Percentiles rank a stretch among this genome's conserved stretches.
Evolutionary conservation across 2,888 invertebrate genomes (phyloP).

Genomic region (Noctua fimbriata): DNA sequence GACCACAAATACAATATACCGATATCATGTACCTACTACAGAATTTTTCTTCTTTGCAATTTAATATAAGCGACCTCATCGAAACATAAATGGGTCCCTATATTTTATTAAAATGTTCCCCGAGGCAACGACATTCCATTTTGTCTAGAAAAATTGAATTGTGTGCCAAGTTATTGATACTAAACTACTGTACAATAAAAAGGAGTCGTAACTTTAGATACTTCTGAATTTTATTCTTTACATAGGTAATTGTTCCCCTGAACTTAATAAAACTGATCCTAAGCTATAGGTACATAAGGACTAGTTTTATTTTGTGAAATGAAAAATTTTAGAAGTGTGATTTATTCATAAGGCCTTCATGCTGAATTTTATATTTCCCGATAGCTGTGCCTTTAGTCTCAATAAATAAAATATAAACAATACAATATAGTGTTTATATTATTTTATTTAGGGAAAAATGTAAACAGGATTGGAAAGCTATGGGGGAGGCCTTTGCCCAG

Average conservation of each 20-base stretch:
- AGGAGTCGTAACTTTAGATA: background rate
- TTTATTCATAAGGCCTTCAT: no score
- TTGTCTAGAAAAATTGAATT: slow-evolving; percentile 9
- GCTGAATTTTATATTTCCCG: no score
- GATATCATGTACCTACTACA: background rate
- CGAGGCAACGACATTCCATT: slow-evolving; percentile 19
- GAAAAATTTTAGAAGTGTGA: no score
- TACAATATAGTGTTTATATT: no score
- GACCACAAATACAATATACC: background rate
- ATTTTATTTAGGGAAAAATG: no score
- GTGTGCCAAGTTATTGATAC: background rate
- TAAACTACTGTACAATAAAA: background rate
- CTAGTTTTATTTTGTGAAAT: no score
- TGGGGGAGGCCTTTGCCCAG: no score
- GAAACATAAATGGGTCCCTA: background rate
- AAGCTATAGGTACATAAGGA: background rate
- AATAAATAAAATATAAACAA: no score
- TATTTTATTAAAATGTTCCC: slow-evolving; percentile 17
- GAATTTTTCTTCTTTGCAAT: background rate
- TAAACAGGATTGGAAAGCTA: no score
- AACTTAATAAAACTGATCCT: background rate
- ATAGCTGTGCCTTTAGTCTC: no score
- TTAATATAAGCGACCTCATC: background rate
- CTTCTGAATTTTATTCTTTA: background rate
- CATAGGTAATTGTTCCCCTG: background rate